phyloP scores from a whole-genome alignment of 2,888 invertebrate species.

The Trachelus tabidus region DNA sequence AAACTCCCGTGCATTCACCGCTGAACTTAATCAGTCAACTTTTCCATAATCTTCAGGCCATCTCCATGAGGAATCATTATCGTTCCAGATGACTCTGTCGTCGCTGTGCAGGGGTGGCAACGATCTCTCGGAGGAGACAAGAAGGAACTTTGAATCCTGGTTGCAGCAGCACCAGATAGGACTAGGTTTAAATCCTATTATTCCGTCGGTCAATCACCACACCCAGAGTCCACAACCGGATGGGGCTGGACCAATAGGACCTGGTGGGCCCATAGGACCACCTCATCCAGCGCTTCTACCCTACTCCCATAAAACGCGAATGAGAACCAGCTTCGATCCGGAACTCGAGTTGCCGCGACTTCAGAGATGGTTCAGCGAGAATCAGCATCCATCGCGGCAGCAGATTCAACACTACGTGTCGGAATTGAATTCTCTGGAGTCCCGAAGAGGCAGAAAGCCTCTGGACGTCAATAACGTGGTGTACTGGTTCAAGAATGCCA shows the following conservation, averaged over 20 bases:
- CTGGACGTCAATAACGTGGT: conserved; percentile 96
- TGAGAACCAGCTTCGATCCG: conserved; percentile 97
- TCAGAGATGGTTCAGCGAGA: conserved; percentile 96
- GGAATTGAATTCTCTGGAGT: conserved; percentile 92
- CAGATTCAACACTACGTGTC: conserved; percentile 97
- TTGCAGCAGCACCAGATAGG: conserved; percentile 61
- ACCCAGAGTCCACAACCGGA: conserved; percentile 62
- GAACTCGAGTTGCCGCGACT: conserved; percentile 95
- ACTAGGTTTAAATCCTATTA: conserved; percentile 53
- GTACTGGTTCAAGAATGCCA: conserved; percentile 97
- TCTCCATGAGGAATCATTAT: background rate
- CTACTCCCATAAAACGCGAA: conserved; percentile 83
- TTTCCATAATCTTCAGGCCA: conserved; percentile 52
- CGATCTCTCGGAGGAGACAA: conserved; percentile 85
- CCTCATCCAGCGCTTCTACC: conserved; percentile 77
- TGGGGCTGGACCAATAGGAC: conserved; percentile 68
- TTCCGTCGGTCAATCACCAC: conserved; percentile 54
- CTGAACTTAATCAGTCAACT: conserved; percentile 36
- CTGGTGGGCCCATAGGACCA: conserved; percentile 67
- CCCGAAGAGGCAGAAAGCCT: conserved; percentile 91
- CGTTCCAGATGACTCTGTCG: conserved; percentile 79
- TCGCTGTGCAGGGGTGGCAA: conserved; percentile 85
- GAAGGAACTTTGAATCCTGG: conserved; percentile 93
- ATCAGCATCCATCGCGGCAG: conserved; percentile 96
- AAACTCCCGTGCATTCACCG: background rate